Evolutionary conservation across 2,113 vertebrate species (phyloP).

Genomic region (Corydoras sp.): DNA sequence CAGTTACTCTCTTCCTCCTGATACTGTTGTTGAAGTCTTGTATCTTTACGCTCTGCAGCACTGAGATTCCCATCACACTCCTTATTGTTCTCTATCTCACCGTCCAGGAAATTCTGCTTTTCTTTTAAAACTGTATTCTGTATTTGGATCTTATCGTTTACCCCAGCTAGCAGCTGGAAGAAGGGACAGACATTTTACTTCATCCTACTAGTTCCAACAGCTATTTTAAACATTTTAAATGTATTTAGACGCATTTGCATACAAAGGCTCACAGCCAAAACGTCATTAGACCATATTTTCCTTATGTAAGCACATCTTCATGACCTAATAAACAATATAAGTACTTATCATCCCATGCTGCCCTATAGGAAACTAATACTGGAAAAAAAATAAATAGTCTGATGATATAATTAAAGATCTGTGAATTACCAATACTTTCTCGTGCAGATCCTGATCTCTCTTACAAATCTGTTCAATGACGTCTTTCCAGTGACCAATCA

Average conservation of each 20-base stretch:
- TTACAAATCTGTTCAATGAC: constrained; percentile 87
- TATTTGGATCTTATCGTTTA: constrained; percentile 73
- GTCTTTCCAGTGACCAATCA: constrained; percentile 85
- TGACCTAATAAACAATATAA: too few species aligned
- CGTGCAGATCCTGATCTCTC: constrained; percentile 81
- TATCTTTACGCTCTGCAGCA: constrained; percentile 61
- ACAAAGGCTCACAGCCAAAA: too few species aligned
- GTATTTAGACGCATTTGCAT: neutral
- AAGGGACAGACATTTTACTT: neutral
- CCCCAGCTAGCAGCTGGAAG: constrained; percentile 68
- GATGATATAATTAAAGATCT: too few species aligned
- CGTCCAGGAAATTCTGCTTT: constrained; percentile 73
- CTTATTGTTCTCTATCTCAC: constrained; percentile 77
- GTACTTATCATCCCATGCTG: too few species aligned
- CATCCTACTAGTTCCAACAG: too few species aligned
- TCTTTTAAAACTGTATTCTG: constrained; percentile 71
- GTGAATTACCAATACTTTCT: constrained; percentile 71
- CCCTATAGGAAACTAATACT: too few species aligned
- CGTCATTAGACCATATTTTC: too few species aligned
- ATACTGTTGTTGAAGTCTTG: constrained; percentile 64
- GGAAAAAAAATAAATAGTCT: too few species aligned
- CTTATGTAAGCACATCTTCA: too few species aligned
- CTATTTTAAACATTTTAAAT: too few species aligned
- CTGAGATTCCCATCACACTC: constrained; percentile 79
- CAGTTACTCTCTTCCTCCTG: constrained; percentile 69